Percentiles rank a stretch among this genome's conserved stretches.
phyloP scores from a whole-genome alignment of 2,888 invertebrate genomes.

The Microctonus aethiopoides region DNA sequence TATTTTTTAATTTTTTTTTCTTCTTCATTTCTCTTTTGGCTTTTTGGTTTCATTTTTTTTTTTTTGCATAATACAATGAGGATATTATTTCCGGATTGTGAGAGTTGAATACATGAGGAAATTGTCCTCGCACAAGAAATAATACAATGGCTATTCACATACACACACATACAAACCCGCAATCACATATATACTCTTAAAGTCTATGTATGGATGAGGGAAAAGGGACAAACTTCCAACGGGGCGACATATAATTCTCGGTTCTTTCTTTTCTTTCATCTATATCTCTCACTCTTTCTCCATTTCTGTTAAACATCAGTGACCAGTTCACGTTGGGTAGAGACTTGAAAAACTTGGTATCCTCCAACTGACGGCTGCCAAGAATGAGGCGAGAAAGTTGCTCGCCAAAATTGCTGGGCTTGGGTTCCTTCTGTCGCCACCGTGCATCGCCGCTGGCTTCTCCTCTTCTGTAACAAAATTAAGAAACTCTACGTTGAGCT shows the following conservation, averaged over 20 bases:
- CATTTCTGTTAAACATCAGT: conserved; percentile 28
- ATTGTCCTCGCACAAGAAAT: background rate
- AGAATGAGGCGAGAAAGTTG: conserved; percentile 62
- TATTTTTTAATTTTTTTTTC: no score
- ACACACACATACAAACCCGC: conserved; percentile 6
- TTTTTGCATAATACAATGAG: background rate
- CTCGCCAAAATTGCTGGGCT: conserved; percentile 63
- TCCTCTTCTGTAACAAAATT: conserved; percentile 50
- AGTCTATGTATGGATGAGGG: background rate
- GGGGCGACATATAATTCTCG: conserved; percentile 24
- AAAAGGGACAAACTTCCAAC: background rate
- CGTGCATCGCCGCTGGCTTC: conserved; percentile 60
- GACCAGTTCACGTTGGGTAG: conserved; percentile 62
- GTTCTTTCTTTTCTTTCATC: conserved; percentile 23
- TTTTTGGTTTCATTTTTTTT: no score
- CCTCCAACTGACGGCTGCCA: conserved; percentile 65
- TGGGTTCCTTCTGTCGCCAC: conserved; percentile 63
- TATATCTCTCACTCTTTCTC: no score
- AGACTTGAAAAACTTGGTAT: conserved; percentile 64
- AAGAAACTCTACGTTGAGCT: conserved; percentile 8
- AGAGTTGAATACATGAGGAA: conserved; percentile 1
- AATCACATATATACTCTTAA: background rate
- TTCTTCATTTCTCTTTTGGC: no score
- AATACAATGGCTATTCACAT: conserved; percentile 6
- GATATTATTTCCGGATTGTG: background rate